Conservation (phyloP, 1,140 invertebrate species). For the Papilio dardanus region DNA sequence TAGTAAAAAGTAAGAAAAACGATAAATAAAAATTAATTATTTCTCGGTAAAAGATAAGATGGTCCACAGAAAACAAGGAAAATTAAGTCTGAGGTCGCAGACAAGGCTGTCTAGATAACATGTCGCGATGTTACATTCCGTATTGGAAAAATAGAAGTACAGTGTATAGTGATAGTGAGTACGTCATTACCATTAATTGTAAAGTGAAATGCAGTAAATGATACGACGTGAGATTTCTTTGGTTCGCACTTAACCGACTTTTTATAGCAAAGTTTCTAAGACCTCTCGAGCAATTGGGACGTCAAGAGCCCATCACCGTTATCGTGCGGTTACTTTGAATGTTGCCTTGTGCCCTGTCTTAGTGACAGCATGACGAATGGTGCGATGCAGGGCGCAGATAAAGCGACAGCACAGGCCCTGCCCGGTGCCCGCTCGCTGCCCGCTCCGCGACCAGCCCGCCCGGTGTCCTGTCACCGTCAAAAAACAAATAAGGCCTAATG, state of each 20-base stretch:
- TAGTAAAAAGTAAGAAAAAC: not conserved
- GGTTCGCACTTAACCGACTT: constrained; percentile 29
- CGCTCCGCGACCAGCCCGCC: constrained; percentile 55
- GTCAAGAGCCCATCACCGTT: constrained; percentile 59
- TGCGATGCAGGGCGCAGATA: constrained; percentile 71
- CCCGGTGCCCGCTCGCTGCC: constrained; percentile 54
- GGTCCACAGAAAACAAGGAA: not conserved
- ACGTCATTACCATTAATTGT: constrained; percentile 15
- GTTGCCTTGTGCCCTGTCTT: constrained; percentile 69
- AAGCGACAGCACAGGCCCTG: constrained; percentile 54
- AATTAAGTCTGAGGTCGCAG: not conserved
- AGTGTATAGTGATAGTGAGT: not conserved
- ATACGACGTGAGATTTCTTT: constrained; percentile 7
- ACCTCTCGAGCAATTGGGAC: constrained; percentile 39
- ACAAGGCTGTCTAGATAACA: not conserved
- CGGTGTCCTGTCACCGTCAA: constrained; percentile 76
- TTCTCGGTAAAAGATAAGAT: not conserved
- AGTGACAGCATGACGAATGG: constrained; percentile 80
- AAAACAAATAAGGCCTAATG: constrained; percentile 81
- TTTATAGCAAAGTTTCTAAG: constrained; percentile 32
- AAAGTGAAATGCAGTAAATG: constrained; percentile 25
- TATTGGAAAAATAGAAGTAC: not conserved
- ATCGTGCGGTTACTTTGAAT: constrained; percentile 79
- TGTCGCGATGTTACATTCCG: not conserved
- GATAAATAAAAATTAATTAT: not conserved